These are phyloP conservation scores for Prinia subflava DNA, from an alignment of 2,113 vertebrate species.

Conservation along the genomic window DNA sequence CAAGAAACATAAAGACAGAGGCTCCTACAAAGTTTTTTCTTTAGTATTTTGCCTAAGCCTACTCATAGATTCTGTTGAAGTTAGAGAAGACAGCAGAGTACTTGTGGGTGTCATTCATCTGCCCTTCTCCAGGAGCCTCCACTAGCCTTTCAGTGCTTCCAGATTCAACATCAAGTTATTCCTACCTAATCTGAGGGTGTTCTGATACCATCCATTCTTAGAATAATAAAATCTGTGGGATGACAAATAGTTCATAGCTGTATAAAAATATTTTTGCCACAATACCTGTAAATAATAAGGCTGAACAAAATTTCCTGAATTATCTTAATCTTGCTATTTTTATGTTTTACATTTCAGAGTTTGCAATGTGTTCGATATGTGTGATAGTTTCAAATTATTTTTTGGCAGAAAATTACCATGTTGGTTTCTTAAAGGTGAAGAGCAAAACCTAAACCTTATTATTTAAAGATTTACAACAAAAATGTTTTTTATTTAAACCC, in stretches of 20 bases:
- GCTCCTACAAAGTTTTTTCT: not conserved
- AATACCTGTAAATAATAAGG: not conserved
- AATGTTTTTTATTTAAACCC: not conserved
- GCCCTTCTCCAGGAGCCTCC: not conserved
- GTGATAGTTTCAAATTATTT: not conserved
- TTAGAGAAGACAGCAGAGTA: not conserved
- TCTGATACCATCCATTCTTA: not conserved
- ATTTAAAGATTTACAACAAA: not conserved
- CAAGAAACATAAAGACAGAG: not conserved
- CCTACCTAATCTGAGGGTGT: not conserved
- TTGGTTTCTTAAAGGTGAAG: not conserved
- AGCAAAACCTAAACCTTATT: not conserved
- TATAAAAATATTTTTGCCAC: not conserved
- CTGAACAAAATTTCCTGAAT: not conserved
- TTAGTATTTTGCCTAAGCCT: not conserved
- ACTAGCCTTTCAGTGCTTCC: not conserved
- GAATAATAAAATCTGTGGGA: not conserved
- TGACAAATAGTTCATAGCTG: not conserved
- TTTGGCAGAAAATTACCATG: not conserved
- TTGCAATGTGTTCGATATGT: not conserved
- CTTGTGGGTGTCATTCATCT: not conserved
- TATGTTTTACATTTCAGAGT: not conserved
- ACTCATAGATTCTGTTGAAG: not conserved
- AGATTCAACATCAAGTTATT: not conserved
- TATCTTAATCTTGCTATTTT: not conserved